These are phyloP conservation scores for Anthopleura sola DNA, from an alignment of 64 coral and sea anemone species.

Conservation along the genomic window DNA sequence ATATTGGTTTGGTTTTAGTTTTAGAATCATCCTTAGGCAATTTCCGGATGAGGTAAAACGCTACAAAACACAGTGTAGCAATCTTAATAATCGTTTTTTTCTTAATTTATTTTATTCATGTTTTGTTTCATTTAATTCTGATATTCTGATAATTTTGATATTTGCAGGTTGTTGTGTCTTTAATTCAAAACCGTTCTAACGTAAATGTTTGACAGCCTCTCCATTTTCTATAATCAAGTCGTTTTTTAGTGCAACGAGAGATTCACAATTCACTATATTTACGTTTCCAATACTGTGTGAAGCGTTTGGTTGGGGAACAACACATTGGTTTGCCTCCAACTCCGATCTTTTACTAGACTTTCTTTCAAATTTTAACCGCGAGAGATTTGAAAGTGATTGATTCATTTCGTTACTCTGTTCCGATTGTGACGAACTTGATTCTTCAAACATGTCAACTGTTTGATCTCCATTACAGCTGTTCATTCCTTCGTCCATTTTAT, in stretches of 20 bases:
- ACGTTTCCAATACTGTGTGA: neutral
- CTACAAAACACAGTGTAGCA: too few relatives aligned
- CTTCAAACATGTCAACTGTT: neutral
- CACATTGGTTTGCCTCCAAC: neutral
- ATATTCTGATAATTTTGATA: too few relatives aligned
- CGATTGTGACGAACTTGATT: neutral
- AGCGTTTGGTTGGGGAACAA: neutral
- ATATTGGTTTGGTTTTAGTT: too few relatives aligned
- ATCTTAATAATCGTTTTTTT: too few relatives aligned
- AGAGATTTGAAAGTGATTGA: neutral
- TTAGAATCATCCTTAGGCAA: too few relatives aligned
- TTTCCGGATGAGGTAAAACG: too few relatives aligned
- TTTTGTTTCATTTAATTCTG: too few relatives aligned
- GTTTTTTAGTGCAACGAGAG: neutral
- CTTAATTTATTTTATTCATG: too few relatives aligned
- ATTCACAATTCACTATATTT: neutral
- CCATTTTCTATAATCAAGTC: neutral
- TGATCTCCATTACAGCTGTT: neutral
- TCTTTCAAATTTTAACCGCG: neutral
- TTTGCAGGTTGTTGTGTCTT: too few relatives aligned
- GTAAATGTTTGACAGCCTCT: neutral
- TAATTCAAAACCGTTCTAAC: neutral
- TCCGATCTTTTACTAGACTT: neutral
- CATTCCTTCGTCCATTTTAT: neutral
- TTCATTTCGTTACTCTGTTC: neutral